Conservation (phyloP, 92 coral and sea anemone species). For the Pocillopora meandrina region DNA sequence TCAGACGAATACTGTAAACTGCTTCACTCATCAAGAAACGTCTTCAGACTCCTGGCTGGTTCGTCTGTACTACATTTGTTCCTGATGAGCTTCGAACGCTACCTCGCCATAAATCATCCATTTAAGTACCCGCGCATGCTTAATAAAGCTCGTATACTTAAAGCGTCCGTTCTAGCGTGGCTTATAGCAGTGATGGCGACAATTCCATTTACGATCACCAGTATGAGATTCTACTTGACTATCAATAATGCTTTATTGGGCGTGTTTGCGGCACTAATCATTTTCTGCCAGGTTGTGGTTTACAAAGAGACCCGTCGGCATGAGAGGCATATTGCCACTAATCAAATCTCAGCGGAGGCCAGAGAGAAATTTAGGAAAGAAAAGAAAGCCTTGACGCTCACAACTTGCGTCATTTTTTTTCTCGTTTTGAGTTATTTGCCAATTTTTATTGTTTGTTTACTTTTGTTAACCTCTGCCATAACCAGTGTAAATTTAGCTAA, state of each 20-base stretch:
- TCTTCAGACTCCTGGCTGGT: not conserved
- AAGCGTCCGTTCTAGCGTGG: not conserved
- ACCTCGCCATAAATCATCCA: not conserved
- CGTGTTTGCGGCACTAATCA: not conserved
- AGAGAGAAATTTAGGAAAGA: not conserved
- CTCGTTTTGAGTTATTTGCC: constrained; percentile 4
- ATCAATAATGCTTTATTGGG: not conserved
- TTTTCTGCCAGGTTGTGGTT: not conserved
- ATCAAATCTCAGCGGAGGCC: not conserved
- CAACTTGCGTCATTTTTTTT: not conserved
- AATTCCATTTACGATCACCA: not conserved
- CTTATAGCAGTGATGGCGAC: not conserved
- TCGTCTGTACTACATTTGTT: not conserved
- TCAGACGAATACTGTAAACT: not conserved
- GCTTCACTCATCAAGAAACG: not conserved
- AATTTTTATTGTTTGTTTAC: not conserved
- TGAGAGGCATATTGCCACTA: not conserved
- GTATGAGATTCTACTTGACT: not conserved
- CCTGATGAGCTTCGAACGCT: not conserved
- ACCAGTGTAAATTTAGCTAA: not conserved
- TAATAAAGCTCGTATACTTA: not conserved
- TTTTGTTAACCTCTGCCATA: not conserved
- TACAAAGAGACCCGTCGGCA: not conserved
- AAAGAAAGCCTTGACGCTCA: not conserved
- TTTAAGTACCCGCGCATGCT: not conserved